Conservation (phyloP, 2,113 vertebrate species). For the Scomber scombrus region DNA sequence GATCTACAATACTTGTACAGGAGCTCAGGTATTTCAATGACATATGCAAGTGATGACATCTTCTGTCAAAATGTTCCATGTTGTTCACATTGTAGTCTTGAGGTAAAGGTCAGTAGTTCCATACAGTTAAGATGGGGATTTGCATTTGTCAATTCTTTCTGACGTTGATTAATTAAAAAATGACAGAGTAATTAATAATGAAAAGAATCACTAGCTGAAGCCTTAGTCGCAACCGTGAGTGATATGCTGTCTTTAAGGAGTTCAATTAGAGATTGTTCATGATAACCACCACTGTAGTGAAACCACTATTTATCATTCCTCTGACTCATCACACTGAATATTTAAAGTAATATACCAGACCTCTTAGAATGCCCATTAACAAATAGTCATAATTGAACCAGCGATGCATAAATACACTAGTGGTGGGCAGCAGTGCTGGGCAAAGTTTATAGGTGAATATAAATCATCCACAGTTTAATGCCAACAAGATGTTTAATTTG, state of each 20-base stretch:
- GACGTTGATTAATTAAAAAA: not conserved
- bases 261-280: constrained; percentile 26
- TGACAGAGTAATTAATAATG: constrained; percentile 17
- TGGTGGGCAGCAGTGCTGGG: constrained; percentile 47
- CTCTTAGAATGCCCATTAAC: constrained; percentile 53
- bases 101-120: not conserved
- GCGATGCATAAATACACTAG: constrained; percentile 48
- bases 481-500: constrained; percentile 69
- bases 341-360: constrained; percentile 12
- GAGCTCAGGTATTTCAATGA: too few relatives aligned
- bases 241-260: constrained; percentile 3
- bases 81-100: not conserved
- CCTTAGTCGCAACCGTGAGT: not conserved
- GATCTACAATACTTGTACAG: too few relatives aligned
- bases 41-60: too few relatives aligned
- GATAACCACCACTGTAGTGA: not conserved
- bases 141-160: not conserved
- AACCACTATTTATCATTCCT: constrained; percentile 37
- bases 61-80: not conserved
- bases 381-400: constrained; percentile 70
- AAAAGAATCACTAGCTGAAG: constrained; percentile 17
- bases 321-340: constrained; percentile 22
- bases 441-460: constrained; percentile 69
- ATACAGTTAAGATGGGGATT: not conserved
- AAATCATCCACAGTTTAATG: constrained; percentile 76